Evolutionary conservation across 2,797 vertebrate species (phyloP), one percentile per base, ranked within the genome.

Genomic region (Lithobates pipiens): DNA sequence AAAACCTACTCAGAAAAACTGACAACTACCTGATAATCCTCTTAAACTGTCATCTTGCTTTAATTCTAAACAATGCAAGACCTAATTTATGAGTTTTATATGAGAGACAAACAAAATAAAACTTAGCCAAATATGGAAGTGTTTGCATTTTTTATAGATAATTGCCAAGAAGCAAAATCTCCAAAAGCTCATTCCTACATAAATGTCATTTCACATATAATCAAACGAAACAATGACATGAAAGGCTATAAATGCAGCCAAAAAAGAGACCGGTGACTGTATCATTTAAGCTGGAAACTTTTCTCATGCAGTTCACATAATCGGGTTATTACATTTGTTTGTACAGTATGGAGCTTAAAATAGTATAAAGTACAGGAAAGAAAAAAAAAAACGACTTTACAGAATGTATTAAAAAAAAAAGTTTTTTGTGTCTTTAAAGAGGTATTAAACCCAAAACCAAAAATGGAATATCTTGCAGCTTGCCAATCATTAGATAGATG

Each of bases 31-130:
- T 70, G 25, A 76, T 86, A 86, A 86, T 86, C 78, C 84, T 81
- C 78, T 86, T 86, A 81, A 86, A 13, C 34, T 86, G 84, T 86
- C 84, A 86, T 86, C 78, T 76, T 71, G 73, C 78, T 81, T 81
- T 70, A 86, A 86, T 86, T 81, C 78, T 36, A 76, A 39, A 70
- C 63, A 81, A 81, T 44, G 36, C 72, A 80, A 34, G 50, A 23
- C 63, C 72, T 81, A 81, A 81, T 81, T 81, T 81, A 61, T 76
- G 34, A 44, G 29, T 61, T 61, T 67, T 57, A 57, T 42, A 86
- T 46, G 23, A 68, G 21, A 65, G 70, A 21, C 71, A 74, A 50
- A 73, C n/a, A 80, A 70, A 32, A 80, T 74, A 81, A 81, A 81
- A 71, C 34, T 57, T 10, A 63, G 34, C 27, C 61, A 85, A 69